Conservation (phyloP, 2,797 vertebrate genomes). For the Pseudopleuronectes americanus region DNA sequence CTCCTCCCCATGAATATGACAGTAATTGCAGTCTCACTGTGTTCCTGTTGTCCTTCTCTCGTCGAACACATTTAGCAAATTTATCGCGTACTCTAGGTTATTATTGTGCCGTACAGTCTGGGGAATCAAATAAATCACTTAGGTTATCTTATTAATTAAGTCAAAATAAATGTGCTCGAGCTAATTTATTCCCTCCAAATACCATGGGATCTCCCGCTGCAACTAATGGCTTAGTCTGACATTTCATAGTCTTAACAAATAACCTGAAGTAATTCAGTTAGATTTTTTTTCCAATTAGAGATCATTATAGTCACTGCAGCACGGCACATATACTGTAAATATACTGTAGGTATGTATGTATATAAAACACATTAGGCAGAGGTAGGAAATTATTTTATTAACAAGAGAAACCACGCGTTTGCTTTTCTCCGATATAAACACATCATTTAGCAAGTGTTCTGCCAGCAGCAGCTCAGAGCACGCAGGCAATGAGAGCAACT, state of each 20-base stretch:
- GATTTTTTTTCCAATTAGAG: conserved; percentile 80
- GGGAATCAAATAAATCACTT: conserved; percentile 86
- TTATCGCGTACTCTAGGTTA: conserved; percentile 79
- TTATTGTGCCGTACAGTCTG: conserved; percentile 81
- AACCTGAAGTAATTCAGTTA: conserved; percentile 78
- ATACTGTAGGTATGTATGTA: conserved; percentile 4
- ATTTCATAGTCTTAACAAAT: conserved; percentile 82
- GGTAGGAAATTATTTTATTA: background rate
- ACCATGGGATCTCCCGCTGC: conserved; percentile 77
- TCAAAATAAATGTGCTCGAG: conserved; percentile 83
- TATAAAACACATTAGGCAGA: background rate
- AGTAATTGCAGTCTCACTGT: conserved; percentile 84
- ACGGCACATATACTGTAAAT: conserved; percentile 19
- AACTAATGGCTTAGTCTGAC: conserved; percentile 80
- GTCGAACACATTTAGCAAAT: conserved; percentile 80
- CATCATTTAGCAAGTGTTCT: conserved; percentile 49
- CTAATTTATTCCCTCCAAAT: conserved; percentile 84
- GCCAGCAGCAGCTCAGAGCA: conserved; percentile 51
- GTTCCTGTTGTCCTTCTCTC: conserved; percentile 78
- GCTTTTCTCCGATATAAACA: background rate
- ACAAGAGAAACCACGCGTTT: conserved; percentile 7
- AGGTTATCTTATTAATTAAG: conserved; percentile 88
- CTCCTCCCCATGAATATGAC: conserved; percentile 81
- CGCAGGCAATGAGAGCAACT: conserved; percentile 41
- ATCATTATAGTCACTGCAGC: conserved; percentile 52